Evolutionary conservation across 2,797 vertebrate species (phyloP).

Genomic region (Astyanax mexicanus): DNA sequence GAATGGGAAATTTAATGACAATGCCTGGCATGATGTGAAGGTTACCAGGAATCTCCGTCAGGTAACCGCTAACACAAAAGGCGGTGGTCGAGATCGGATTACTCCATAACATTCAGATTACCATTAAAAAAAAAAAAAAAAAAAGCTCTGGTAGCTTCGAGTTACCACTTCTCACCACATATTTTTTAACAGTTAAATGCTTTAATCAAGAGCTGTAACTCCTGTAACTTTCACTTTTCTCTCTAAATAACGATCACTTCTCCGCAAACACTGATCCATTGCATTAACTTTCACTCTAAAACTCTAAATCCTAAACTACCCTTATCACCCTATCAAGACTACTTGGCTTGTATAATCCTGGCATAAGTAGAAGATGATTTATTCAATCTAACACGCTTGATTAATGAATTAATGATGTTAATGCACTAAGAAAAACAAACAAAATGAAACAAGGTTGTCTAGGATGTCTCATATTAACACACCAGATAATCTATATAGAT

Average conservation of each 20-base stretch:
- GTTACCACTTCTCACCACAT: conserved; percentile 15
- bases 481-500: background rate
- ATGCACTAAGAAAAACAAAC: conserved; percentile 4
- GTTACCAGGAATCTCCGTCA: conserved; percentile 99
- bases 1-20: conserved; percentile 99
- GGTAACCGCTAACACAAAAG: conserved; percentile 91
- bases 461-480: conserved; percentile 5
- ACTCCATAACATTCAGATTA: conserved; percentile 30
- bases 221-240: background rate
- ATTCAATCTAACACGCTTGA: conserved; percentile 8
- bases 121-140: conserved; percentile 31
- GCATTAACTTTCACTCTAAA: conserved; percentile 29
- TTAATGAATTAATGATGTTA: conserved; percentile 23
- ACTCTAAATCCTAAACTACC: conserved; percentile 29
- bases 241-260: background rate
- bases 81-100: conserved; percentile 70
- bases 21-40: conserved; percentile 99
- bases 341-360: conserved; percentile 4
- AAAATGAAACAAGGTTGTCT: background rate
- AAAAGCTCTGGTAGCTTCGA: conserved; percentile 26
- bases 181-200: conserved; percentile 22
- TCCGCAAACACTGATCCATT: conserved; percentile 15
- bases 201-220: conserved; percentile 13
- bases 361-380: background rate
- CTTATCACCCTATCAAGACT: background rate